Conservation (phyloP, 2,113 vertebrate genomes). For the Dicrurus megarhynchus region DNA sequence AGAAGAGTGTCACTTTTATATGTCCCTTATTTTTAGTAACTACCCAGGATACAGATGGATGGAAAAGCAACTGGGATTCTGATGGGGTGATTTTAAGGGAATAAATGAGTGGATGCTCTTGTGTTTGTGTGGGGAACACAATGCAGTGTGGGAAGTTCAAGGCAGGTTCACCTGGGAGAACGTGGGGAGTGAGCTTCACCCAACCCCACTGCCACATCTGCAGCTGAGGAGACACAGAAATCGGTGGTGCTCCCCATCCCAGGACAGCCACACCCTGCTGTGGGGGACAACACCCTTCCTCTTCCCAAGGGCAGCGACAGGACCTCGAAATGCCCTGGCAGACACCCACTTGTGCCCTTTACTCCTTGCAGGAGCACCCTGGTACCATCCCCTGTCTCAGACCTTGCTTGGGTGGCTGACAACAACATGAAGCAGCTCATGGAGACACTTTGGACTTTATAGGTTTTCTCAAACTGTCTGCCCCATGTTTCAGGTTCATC, state of each 20-base stretch:
- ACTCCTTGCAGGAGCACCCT: not conserved
- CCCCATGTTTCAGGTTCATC: not conserved
- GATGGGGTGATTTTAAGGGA: not conserved
- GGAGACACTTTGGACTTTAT: not conserved
- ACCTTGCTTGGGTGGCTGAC: not conserved
- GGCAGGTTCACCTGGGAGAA: not conserved
- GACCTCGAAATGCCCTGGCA: not conserved
- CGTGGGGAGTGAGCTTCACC: not conserved
- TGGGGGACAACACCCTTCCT: not conserved
- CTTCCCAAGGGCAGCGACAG: not conserved
- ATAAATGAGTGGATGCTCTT: not conserved
- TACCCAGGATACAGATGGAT: not conserved
- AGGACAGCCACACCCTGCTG: not conserved
- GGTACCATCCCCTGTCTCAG: not conserved
- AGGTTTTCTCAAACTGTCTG: not conserved
- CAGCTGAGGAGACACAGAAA: not conserved
- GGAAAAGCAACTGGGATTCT: not conserved
- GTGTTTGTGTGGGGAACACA: not conserved
- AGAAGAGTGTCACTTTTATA: not conserved
- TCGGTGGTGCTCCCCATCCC: not conserved
- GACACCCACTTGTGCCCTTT: not conserved
- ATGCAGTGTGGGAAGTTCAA: not conserved
- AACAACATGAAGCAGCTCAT: not conserved
- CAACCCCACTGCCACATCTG: not conserved
- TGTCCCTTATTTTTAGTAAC: not conserved